These are phyloP conservation scores for Triops longicaudatus DNA, from an alignment of 1,140 invertebrate species.

Conservation along the genomic window DNA sequence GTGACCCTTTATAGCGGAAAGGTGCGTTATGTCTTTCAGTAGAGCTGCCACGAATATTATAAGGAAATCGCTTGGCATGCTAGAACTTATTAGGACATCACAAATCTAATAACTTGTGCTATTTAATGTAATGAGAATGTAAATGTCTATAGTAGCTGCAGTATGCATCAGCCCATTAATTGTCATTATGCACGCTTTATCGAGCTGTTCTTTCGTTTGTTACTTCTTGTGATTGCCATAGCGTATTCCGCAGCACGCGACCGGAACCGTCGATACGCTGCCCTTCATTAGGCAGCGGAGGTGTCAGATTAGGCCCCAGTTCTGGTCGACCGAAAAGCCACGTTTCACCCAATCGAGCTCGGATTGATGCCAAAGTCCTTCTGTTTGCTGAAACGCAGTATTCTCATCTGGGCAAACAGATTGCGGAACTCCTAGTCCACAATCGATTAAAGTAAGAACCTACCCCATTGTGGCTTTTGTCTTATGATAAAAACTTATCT, in stretches of 20 bases:
- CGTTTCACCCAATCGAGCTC: constrained; percentile 64
- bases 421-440: constrained; percentile 84
- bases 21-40: too few relatives aligned
- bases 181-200: not conserved
- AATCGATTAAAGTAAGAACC: constrained; percentile 79
- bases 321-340: constrained; percentile 43
- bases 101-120: too few relatives aligned
- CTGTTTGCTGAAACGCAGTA: constrained; percentile 93
- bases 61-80: too few relatives aligned
- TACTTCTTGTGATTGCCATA: not conserved
- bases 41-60: too few relatives aligned
- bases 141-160: too few relatives aligned
- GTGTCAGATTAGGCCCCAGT: constrained; percentile 9
- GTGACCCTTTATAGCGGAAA: too few relatives aligned
- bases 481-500: too few relatives aligned
- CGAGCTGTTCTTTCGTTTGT: not conserved
- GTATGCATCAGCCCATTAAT: too few relatives aligned
- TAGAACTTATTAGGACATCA: too few relatives aligned
- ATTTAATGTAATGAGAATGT: too few relatives aligned
- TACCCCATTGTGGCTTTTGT: too few relatives aligned
- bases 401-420: constrained; percentile 79
- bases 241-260: constrained; percentile 22
- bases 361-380: constrained; percentile 83
- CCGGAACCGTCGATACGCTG: constrained; percentile 25
- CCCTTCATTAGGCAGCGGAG: constrained; percentile 16